Evolutionary conservation across 2,113 vertebrate species (phyloP).

Genomic region (Gasterosteus aculeatus): DNA sequence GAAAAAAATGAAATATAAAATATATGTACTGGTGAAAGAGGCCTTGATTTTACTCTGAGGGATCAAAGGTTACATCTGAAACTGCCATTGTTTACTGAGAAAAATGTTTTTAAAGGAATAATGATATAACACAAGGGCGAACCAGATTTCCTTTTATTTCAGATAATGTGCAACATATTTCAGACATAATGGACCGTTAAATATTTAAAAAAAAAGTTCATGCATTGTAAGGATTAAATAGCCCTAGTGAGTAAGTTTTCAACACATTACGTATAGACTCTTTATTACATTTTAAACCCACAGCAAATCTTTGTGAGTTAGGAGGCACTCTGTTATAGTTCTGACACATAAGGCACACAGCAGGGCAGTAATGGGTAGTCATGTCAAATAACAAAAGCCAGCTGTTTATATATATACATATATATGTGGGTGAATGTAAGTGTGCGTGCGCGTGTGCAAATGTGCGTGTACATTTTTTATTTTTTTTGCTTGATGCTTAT

Average conservation of each 20-base stretch:
- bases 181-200: slow-evolving; percentile 68
- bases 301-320: slow-evolving; percentile 64
- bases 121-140: slow-evolving; percentile 73
- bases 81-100: slow-evolving; percentile 85
- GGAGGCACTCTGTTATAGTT: slow-evolving; percentile 67
- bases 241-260: slow-evolving; percentile 69
- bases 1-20: slow-evolving; percentile 73
- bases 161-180: slow-evolving; percentile 65
- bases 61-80: slow-evolving; percentile 83
- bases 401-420: slow-evolving; percentile 83
- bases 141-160: slow-evolving; percentile 78
- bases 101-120: slow-evolving; percentile 79
- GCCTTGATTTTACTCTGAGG: slow-evolving; percentile 85
- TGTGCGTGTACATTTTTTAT: slow-evolving; percentile 42
- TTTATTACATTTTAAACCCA: slow-evolving; percentile 70
- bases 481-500: slow-evolving; percentile 75
- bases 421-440: slow-evolving; percentile 73
- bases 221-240: slow-evolving; percentile 71
- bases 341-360: slow-evolving; percentile 71
- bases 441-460: slow-evolving; percentile 41
- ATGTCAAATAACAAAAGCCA: slow-evolving; percentile 77
- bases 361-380: slow-evolving; percentile 70
- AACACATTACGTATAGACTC: slow-evolving; percentile 73
- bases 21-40: slow-evolving; percentile 85
- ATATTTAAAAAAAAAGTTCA: slow-evolving; percentile 72